These are phyloP conservation scores for Baccha elongata DNA, from an alignment of 2,888 invertebrate species.

Conservation along the genomic window DNA sequence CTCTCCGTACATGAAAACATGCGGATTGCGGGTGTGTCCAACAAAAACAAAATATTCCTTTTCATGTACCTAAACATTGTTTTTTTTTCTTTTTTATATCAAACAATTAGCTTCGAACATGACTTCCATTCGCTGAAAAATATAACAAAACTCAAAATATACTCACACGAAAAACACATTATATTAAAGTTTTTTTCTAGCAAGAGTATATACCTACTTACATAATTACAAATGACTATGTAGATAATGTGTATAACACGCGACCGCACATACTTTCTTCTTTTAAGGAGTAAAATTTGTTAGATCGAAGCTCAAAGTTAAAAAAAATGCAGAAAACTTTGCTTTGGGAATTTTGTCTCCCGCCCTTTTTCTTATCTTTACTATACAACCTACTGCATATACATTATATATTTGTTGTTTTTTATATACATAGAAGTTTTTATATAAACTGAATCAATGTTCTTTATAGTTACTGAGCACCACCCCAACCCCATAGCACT, in stretches of 20 bases:
- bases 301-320: constrained; percentile 63
- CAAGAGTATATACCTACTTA: constrained; percentile 4
- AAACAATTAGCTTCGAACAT: constrained; percentile 60
- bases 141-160: constrained; percentile 7
- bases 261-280: constrained; percentile 37
- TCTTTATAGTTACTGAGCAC: constrained; percentile 34
- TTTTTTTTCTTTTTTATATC: constrained; percentile 44
- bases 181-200: neutral
- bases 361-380: constrained; percentile 35
- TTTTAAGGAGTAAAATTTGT: constrained; percentile 54
- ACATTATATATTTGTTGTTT: neutral
- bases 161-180: constrained; percentile 24
- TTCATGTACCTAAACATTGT: constrained; percentile 21
- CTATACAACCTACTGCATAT: neutral
- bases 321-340: constrained; percentile 64
- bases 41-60: constrained; percentile 7
- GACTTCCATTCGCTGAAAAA: constrained; percentile 44
- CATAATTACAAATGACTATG: constrained; percentile 34
- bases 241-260: constrained; percentile 48
- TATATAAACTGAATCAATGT: constrained; percentile 41
- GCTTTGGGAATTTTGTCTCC: constrained; percentile 61
- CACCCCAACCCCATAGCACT: constrained; percentile 50
- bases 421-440: neutral
- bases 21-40: constrained; percentile 51
- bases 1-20: constrained; percentile 27